Base-by-base conservation (phyloP, 2,888 invertebrate species). In the Noctua janthina region DNA sequence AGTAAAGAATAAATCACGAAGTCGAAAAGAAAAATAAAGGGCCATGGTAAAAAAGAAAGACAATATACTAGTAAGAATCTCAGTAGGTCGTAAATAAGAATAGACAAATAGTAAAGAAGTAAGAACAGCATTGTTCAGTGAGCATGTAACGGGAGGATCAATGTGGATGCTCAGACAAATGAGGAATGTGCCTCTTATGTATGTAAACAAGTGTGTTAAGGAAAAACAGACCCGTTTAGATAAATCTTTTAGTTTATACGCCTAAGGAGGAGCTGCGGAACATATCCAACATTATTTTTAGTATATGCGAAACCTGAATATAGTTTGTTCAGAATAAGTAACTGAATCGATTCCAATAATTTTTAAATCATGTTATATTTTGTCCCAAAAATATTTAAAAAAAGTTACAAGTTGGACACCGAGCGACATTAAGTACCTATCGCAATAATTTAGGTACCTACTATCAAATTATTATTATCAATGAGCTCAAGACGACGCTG, bases 61-160 rank as follows among this genome's bases (percentile, higher is more conserved):
- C 29, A 83, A 51, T 59, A 62, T 4, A 80, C 66, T 39, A 56
- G 49, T 35, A 62, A 35, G 49, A 43, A 75, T 23, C 56, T 75
- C 35, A 23, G 35, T 15, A 56, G 29, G n/a, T 83, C 83, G 70
- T 86, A 83, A 71, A 83, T 74, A 83, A 78, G 62, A 74, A 62
- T 86, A 67, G 66, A 51, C 59, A 81, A 56, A 66, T 64, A 71
- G 54, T 67, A 49, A 59, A 74, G 68, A 68, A 67, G 62, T 49
- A 46, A 51, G 46, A 70, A 74, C 46, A 62, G 59, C 29, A 54
- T 43, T 73, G 86, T 76, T 82, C 73, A 73, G 49, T 70, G 59
- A 23, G 73, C 82, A 23, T 74, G 72, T 82, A 43, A 64, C 43
- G 20, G 39, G 20, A 49, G 15, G 69, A 39, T 46, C 62, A 54